These are phyloP conservation scores for Machaerirhynchus nigripectus DNA, from an alignment of 2,113 vertebrate genomes.

Conservation along the genomic window DNA sequence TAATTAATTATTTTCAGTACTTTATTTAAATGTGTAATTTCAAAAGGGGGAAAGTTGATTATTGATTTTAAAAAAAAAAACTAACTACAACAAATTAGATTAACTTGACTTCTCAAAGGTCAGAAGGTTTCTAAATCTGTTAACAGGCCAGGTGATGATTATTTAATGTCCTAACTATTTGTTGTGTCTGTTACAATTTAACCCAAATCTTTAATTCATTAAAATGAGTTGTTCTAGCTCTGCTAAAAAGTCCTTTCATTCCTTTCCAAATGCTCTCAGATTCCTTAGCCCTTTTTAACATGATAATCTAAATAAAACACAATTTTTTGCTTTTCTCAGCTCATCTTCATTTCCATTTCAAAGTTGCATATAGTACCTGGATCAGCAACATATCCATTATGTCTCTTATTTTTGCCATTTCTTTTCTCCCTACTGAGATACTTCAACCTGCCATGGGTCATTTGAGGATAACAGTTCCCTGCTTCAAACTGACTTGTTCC, in stretches of 20 bases:
- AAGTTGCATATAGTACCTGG: not conserved
- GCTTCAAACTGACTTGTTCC: not conserved
- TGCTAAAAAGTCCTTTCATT: conserved; percentile 39
- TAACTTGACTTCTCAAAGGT: conserved; percentile 35
- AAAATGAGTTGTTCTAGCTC: conserved; percentile 28
- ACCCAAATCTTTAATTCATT: conserved; percentile 61
- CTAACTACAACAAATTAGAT: conserved; percentile 22
- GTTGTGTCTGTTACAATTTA: conserved; percentile 55
- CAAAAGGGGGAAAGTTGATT: not conserved
- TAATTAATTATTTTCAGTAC: conserved; percentile 29
- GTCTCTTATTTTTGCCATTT: conserved; percentile 12
- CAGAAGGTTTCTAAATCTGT: conserved; percentile 39
- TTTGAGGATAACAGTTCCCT: conserved; percentile 36
- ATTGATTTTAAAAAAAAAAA: not conserved
- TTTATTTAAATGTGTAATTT: conserved; percentile 3
- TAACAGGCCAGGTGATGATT: conserved; percentile 37
- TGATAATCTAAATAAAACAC: conserved; percentile 35
- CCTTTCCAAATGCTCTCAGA: conserved; percentile 37
- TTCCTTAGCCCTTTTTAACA: conserved; percentile 7
- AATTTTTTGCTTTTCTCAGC: not conserved
- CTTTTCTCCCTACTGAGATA: conserved; percentile 5
- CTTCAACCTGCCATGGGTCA: not conserved
- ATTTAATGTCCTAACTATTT: conserved; percentile 62
- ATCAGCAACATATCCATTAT: not conserved
- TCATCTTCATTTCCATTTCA: conserved; percentile 52